Conservation (phyloP, 2,797 vertebrate species). For the Gouania willdenowi region DNA sequence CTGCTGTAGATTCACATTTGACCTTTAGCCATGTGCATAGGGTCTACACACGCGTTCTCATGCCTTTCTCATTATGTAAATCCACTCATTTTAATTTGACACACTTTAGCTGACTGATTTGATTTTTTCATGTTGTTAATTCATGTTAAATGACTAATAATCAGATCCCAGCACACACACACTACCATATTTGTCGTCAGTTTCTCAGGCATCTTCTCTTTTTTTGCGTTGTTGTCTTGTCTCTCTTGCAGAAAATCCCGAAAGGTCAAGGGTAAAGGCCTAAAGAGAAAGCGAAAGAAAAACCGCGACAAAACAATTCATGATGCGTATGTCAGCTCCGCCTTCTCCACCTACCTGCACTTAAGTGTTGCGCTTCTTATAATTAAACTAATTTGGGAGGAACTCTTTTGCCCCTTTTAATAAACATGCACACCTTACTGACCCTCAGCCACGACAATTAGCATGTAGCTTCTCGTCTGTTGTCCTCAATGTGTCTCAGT, state of each 20-base stretch:
- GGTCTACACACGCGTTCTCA: no score
- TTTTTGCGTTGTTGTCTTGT: constrained; percentile 74
- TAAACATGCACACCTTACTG: constrained; percentile 55
- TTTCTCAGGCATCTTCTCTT: constrained; percentile 66
- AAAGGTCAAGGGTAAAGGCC: constrained; percentile 93
- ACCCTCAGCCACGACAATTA: constrained; percentile 28
- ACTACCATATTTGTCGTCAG: no score
- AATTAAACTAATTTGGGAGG: constrained; percentile 77
- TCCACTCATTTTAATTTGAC: no score
- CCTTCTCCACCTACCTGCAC: constrained; percentile 76
- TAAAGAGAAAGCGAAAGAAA: constrained; percentile 99
- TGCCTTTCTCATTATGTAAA: no score
- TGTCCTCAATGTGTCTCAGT: constrained; percentile 43
- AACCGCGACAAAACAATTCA: constrained; percentile 84
- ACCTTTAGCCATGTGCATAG: no score
- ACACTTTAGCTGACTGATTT: no score
- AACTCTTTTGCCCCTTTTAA: constrained; percentile 74
- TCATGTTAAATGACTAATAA: no score
- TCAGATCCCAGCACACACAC: no score
- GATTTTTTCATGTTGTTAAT: no score
- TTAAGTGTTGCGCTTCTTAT: constrained; percentile 75
- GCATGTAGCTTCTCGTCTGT: constrained; percentile 57
- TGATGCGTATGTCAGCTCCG: constrained; percentile 81
- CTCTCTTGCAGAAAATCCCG: constrained; percentile 95
- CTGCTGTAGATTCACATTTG: no score